Evolutionary conservation across 2,888 invertebrate genomes (phyloP).

Genomic region (Tigriopus californicus): DNA sequence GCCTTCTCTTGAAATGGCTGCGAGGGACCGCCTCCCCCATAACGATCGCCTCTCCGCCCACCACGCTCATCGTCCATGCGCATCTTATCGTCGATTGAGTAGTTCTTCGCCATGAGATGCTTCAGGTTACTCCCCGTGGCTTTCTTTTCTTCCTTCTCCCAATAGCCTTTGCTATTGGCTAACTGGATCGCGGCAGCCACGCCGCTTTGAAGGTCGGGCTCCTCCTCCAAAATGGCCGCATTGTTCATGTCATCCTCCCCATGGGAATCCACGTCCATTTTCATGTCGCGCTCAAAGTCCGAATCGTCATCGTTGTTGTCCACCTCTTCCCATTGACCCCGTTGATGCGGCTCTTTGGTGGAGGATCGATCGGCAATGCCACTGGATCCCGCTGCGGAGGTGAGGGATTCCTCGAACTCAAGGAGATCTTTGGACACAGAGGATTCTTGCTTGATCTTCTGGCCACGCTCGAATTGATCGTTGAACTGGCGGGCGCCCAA

Average conservation of each 20-base stretch:
- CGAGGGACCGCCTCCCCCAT: slow-evolving; percentile 49
- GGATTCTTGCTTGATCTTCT: neutral
- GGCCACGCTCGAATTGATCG: neutral
- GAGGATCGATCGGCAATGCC: too few species aligned
- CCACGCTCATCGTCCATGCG: slow-evolving; percentile 51
- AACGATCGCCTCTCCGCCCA: slow-evolving; percentile 47
- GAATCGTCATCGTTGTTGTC: neutral
- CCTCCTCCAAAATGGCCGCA: slow-evolving; percentile 59
- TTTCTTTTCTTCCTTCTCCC: slow-evolving; percentile 59
- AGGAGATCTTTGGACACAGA: neutral
- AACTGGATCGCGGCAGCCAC: slow-evolving; percentile 74
- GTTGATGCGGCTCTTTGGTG: neutral
- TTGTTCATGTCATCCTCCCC: slow-evolving; percentile 29
- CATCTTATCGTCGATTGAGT: slow-evolving; percentile 52
- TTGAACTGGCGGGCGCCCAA: slow-evolving; percentile 42
- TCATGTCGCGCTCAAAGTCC: neutral
- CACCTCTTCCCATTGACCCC: neutral
- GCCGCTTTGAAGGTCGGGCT: slow-evolving; percentile 77
- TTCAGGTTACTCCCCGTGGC: slow-evolving; percentile 50
- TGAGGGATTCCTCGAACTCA: slow-evolving; percentile 4
- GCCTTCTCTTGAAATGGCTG: slow-evolving; percentile 81
- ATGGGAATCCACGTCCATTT: slow-evolving; percentile 18
- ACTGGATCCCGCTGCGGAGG: neutral
- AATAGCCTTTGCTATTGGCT: slow-evolving; percentile 81
- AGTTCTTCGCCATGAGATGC: slow-evolving; percentile 56